phyloP scores from a whole-genome alignment of 2,113 vertebrate species.

The Odocoileus hemionus region DNA sequence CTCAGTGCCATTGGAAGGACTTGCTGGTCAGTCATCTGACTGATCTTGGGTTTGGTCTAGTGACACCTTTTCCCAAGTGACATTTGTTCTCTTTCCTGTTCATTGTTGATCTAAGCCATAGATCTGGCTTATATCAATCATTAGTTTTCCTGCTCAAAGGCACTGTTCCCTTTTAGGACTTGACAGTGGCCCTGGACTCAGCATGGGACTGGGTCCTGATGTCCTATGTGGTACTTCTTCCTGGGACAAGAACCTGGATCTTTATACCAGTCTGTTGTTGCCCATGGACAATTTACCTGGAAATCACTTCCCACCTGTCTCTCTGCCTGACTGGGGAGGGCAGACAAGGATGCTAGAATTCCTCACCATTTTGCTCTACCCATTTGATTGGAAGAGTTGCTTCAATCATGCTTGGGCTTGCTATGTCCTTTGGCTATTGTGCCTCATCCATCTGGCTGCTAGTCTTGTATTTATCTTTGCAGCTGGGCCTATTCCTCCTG shows the following conservation, averaged over 20 bases:
- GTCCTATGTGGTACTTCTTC: background rate
- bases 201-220: background rate
- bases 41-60: background rate
- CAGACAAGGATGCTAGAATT: background rate
- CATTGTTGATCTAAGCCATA: background rate
- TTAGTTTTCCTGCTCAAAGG: background rate
- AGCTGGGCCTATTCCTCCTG: background rate
- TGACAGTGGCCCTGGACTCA: background rate
- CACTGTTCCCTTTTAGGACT: background rate
- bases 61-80: background rate
- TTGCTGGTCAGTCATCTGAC: background rate
- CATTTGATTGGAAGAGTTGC: background rate
- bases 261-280: background rate
- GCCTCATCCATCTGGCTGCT: background rate
- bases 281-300: background rate
- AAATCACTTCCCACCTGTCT: background rate
- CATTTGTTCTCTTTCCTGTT: background rate
- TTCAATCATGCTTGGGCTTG: background rate
- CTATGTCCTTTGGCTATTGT: background rate
- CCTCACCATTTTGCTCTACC: background rate
- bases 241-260: background rate
- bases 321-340: background rate
- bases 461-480: background rate
- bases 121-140: background rate
- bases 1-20: background rate